Percentiles rank a stretch among this genome's conserved stretches.
phyloP scores from a whole-genome alignment of 2,113 vertebrate species.

The Nibea albiflora region DNA sequence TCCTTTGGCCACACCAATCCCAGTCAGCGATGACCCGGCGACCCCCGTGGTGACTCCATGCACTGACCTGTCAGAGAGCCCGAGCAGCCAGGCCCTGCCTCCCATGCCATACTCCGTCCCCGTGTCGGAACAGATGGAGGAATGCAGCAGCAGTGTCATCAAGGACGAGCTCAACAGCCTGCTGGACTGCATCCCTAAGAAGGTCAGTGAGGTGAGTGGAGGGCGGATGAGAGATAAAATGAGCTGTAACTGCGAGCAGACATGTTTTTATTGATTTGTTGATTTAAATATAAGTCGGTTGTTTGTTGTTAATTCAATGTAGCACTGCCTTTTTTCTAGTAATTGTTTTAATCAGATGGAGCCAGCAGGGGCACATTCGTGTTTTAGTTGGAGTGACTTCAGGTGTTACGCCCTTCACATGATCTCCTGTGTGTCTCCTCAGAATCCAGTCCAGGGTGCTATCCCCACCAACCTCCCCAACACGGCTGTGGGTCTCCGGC shows the following conservation, averaged over 20 bases:
- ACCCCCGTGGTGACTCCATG: constrained; percentile 79
- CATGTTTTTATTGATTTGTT: background rate
- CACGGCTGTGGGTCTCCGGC: constrained; percentile 87
- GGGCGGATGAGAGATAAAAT: background rate
- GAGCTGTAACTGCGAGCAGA: background rate
- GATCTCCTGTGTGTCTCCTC: background rate
- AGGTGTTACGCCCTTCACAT: background rate
- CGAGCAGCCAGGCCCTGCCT: constrained; percentile 82
- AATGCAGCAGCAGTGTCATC: constrained; percentile 88
- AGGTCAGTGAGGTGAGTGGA: constrained; percentile 88
- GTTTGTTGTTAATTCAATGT: background rate
- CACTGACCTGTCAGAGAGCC: constrained; percentile 83
- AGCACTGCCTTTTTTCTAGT: background rate
- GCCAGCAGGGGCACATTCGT: too few species aligned
- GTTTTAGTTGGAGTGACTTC: background rate
- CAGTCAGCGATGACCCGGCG: constrained; percentile 85
- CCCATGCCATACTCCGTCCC: constrained; percentile 86
- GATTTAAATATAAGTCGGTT: background rate
- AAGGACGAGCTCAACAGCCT: constrained; percentile 92
- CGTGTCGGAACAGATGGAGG: constrained; percentile 91
- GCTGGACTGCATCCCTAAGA: constrained; percentile 90
- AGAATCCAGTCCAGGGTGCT: constrained; percentile 90
- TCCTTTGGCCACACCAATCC: constrained; percentile 85
- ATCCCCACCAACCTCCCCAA: constrained; percentile 92
- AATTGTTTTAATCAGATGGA: background rate